Base-by-base conservation (phyloP, 2,797 vertebrate species). In the Diglossa cyanea region DNA sequence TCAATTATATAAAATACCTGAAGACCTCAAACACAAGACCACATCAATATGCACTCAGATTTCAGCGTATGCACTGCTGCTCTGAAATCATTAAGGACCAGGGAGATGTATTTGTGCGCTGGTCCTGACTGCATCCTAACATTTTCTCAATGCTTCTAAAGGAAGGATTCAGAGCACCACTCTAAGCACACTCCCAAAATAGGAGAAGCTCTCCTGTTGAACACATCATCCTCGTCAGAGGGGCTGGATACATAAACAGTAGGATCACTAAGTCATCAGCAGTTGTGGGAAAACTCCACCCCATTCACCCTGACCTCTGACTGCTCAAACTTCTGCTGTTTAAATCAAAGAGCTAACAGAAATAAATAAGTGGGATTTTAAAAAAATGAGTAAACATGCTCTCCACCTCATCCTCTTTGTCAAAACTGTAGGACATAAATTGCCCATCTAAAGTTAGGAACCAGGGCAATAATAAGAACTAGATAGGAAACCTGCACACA, bases 211-310 rank as follows among this genome's bases (percentile, higher is more conserved):
- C 67, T 95, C 86, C 88, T 94, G 90, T 50, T 63, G 86, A 90
- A 85, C n/a, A 50, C 71, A 90, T 86, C 67, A n/a, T 51, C 45
- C 58, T 66, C 24, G 3, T 92, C 86, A 93, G 73, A 93, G n/a
- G n/a, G 67, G 47, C 84, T 66, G 83, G 15, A 39, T 85, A 63
- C 47, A 63, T 85, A 94, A 96, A 96, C 92, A 90, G 55, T 3
- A 31, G 76, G 66, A 91, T 88, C 90, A 88, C 66, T 17, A 54
- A 92, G 71, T 60, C 94, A 93, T 62, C 83, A 84, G 78, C 77
- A 72, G 67, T 47, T 95, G 86, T 96, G 95, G 94, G 94, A 97
- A 96, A 97, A 95, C 95, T 97, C 95, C 90, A 89, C 92, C 88
- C 94, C 85, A 65, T 76, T 73, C 86, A 89, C 40, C 39, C 80